A percentile compares a stretch with the other conserved stretches of the same genome.
Evolutionary conservation across 2,888 invertebrate genomes (phyloP).

Genomic region (Dione vanillae): DNA sequence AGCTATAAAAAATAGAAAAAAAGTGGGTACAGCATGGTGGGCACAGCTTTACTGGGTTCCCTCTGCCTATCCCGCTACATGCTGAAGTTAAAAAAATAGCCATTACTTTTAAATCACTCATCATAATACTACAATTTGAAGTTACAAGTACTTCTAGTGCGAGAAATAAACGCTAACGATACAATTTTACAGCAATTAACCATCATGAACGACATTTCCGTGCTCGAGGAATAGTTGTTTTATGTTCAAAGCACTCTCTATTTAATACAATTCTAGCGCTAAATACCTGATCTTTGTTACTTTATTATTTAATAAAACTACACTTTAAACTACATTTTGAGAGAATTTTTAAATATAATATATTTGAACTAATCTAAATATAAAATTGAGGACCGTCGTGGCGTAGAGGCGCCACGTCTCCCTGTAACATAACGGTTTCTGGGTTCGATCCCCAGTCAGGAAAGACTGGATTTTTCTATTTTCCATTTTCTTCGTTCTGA

Average conservation of each 20-base stretch:
- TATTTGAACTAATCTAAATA: too few relatives aligned
- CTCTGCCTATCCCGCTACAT: too few relatives aligned
- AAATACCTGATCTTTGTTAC: neutral
- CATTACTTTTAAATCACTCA: too few relatives aligned
- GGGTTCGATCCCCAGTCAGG: too few relatives aligned
- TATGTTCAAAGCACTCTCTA: conserved; percentile 7
- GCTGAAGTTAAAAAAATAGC: too few relatives aligned
- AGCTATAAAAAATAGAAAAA: neutral
- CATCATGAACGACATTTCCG: conserved; percentile 16
- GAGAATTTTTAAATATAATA: neutral
- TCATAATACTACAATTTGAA: neutral
- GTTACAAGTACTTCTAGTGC: conserved; percentile 1
- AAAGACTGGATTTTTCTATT: too few relatives aligned
- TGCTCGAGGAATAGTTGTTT: conserved; percentile 16
- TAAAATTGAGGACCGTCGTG: too few relatives aligned
- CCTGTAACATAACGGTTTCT: too few relatives aligned
- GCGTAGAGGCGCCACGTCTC: too few relatives aligned
- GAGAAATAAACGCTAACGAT: conserved; percentile 15
- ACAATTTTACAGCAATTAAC: conserved; percentile 26
- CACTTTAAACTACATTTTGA: neutral
- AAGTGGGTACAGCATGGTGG: neutral
- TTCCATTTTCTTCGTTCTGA: too few relatives aligned
- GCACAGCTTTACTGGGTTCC: too few relatives aligned
- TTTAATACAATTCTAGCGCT: conserved; percentile 3
- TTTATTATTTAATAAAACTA: neutral